Base-by-base conservation (phyloP, 1,140 invertebrate species). In the Aphaenogaster rudis region DNA sequence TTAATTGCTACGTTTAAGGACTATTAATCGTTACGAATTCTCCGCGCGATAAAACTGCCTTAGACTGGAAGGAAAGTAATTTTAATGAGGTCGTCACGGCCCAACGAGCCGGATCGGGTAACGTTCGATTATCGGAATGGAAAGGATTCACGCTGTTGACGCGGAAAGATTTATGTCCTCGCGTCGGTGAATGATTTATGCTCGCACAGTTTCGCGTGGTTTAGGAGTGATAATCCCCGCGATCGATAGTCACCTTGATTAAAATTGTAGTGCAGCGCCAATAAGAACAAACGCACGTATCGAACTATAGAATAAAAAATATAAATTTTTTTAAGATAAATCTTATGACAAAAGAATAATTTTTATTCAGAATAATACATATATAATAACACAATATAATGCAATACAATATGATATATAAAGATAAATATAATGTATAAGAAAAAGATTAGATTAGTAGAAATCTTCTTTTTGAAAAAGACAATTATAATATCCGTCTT, bases 181-280 rank as follows among this genome's bases (percentile, higher is more conserved):
- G 45, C 45, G 80, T 84, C 80, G 80, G 80, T 74, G 80, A 74
- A 84, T 84, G 80, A 84, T 84, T 84, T 84, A 84, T 84, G 80
- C 80, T 74, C 80, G 80, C 69, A 50, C 69, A 42, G 17, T 63
- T 74, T 45, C 52, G 69, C 67, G 28, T 74, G 69, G 69, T 84
- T 82, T 76, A 84, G 80, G 33, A 61, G 33, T 39, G 54, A 84
- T 84, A 76, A 84, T 84, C 54, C 57, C 7, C 7, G 45, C 67
- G 42, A 84, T 76, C 69, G 57, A 84, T 76, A 50, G 80, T 76
- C 42, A 61, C 54, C 54, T 84, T 74, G 66, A 84, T 84, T 76
- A 84, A 84, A 84, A 76, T 84, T 84, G 17, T 28, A 50, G 4
- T n/a, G 17, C 6, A 50, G 7, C 11, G 21, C 3, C 17, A 42